Percentiles rank a stretch among this genome's conserved stretches.
Evolutionary conservation across 1,140 invertebrate genomes (phyloP).

Genomic region (Aphelinus certus): DNA sequence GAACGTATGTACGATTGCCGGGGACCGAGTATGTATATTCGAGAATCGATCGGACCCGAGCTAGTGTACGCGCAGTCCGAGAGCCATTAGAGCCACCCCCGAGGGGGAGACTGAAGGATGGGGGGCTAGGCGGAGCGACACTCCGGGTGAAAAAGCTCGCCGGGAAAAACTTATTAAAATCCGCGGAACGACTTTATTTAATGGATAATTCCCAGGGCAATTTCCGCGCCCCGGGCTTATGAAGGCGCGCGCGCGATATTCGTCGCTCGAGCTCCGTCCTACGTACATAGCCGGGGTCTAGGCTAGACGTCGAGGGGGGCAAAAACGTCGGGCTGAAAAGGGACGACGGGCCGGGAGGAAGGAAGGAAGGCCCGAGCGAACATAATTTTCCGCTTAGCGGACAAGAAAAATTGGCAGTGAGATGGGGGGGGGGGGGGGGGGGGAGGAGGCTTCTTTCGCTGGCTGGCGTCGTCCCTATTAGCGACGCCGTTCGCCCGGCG

Average conservation of each 20-base stretch:
- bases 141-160: not conserved
- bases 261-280: no score
- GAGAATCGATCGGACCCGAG: no score
- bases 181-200: not conserved
- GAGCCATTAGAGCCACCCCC: no score
- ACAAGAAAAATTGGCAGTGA: constrained; percentile 37
- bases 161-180: not conserved
- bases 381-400: constrained; percentile 40
- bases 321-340: not conserved
- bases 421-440: constrained; percentile 12
- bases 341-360: not conserved
- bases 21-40: no score
- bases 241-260: not conserved
- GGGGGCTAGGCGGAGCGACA: no score
- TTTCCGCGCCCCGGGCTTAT: constrained; percentile 1
- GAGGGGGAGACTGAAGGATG: no score
- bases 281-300: no score
- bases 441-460: not conserved
- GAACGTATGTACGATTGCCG: no score
- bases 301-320: no score
- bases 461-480: constrained; percentile 1
- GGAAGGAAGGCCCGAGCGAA: constrained; percentile 1
- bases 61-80: no score
- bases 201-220: constrained; percentile 8
- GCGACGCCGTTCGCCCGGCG: constrained; percentile 18